Base-by-base conservation (phyloP, 2,113 vertebrate species). In the Bos javanicus region DNA sequence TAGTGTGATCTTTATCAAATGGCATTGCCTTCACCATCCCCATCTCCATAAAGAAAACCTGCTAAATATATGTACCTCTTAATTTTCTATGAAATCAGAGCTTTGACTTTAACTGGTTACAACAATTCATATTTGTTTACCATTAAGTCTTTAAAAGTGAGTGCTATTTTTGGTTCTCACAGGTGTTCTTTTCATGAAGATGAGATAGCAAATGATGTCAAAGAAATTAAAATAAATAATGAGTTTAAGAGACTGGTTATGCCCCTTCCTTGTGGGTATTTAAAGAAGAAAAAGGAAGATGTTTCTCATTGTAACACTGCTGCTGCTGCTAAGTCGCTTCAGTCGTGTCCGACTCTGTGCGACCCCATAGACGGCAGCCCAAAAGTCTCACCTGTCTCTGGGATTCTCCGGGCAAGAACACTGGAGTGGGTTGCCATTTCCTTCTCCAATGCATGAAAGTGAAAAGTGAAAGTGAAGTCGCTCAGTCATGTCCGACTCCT, bases 271-370 rank as follows among this genome's bases (percentile, higher is more conserved):
- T 59, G 23, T 5, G 25, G 15, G 33, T 50, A 36, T 71, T 82
- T 86, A 62, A 67, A 88, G 57, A 87, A 90, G 56, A 52, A 86
- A 89, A 96, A n/a, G n/a, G 23, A 80, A 92, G 80, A 62, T 96
- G 21, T 23, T 71, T 96, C 71, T 89, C 62, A 54, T 15, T 93
- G 48, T 82, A 83, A 78, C 57, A 93, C 48, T 48, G 48, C 48
- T 48, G 46, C 46, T 48, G 48, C 48, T 48, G 48, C 48, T 3
- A 48, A 48, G 11, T 48, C 11, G 0, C 11, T 48, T 48, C 48
- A 48, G 1, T 48, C 48, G 2, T 48, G 48, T 48, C 48, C 48
- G 48, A 48, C 48, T 48, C 48, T 48, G 48, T 48, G 11, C 0
- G 48, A 48, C 48, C 48, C 48, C 48, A 48, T 13, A 48, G 48